Percentiles rank a stretch among this genome's conserved stretches.
These are phyloP conservation scores for Cynopterus brachyotis DNA, from an alignment of 2,113 vertebrate genomes.

Conservation along the genomic window DNA sequence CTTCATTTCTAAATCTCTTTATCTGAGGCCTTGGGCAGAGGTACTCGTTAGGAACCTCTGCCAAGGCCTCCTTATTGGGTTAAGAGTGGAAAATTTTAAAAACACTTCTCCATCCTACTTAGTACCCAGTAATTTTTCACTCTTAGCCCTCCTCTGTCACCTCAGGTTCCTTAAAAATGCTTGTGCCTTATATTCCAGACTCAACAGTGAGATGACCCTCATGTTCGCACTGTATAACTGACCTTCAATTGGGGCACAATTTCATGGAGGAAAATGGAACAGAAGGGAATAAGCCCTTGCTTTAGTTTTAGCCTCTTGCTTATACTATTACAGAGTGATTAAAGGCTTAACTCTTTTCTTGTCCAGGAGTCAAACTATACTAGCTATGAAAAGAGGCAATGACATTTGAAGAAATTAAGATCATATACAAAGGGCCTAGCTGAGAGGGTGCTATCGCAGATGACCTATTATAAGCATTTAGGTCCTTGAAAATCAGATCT, in stretches of 20 bases:
- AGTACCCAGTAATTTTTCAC: background rate
- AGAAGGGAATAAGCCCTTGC: background rate
- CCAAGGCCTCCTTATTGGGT: background rate
- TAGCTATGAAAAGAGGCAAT: background rate
- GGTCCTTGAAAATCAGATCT: background rate
- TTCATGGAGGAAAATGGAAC: background rate
- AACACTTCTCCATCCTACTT: background rate
- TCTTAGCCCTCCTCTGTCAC: background rate
- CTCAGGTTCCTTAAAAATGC: background rate
- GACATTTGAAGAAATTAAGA: background rate
- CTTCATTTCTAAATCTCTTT: background rate
- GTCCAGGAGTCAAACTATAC: background rate
- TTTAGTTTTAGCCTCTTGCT: background rate
- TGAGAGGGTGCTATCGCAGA: background rate
- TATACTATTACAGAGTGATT: background rate
- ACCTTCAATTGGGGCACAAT: background rate
- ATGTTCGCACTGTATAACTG: background rate
- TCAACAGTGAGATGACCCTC: background rate
- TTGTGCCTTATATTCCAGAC: background rate
- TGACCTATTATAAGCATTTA: background rate
- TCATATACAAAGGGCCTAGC: background rate
- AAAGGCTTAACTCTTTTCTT: background rate
- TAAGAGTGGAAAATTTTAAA: background rate
- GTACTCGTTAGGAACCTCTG: background rate
- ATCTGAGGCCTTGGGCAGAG: background rate